These are phyloP conservation scores for Perca schrenkii DNA, from an alignment of 2,113 vertebrate genomes.

Conservation along the genomic window DNA sequence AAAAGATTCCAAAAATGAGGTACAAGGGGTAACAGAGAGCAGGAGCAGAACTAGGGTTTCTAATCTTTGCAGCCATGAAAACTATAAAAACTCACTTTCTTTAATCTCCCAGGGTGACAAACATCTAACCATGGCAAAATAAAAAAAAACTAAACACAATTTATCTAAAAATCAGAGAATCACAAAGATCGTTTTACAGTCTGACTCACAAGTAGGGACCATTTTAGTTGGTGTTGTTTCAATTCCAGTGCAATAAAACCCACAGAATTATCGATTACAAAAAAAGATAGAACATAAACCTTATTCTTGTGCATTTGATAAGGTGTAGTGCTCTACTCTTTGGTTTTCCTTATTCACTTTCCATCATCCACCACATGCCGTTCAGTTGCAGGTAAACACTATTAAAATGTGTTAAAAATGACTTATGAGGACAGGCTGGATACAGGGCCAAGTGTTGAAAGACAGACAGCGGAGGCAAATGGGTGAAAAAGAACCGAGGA, in stretches of 20 bases:
- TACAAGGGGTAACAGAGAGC: conserved; percentile 20
- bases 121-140: not conserved
- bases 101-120: not conserved
- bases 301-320: not conserved
- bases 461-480: conserved; percentile 20
- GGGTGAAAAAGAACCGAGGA: not conserved
- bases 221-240: not conserved
- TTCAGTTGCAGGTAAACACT: conserved; percentile 68
- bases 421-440: conserved; percentile 73
- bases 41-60: not conserved
- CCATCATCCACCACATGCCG: conserved; percentile 27
- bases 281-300: not conserved
- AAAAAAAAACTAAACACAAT: not conserved
- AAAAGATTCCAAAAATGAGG: conserved; percentile 64
- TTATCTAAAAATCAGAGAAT: not conserved
- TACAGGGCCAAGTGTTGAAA: conserved; percentile 50
- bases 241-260: not conserved
- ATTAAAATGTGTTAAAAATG: conserved; percentile 81
- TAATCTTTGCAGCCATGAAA: not conserved
- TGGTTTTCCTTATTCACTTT: not conserved
- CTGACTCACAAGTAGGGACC: not conserved
- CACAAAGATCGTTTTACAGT: not conserved
- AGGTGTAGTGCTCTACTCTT: not conserved
- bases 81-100: not conserved
- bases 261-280: not conserved